Evolutionary conservation across 2,797 vertebrate genomes (phyloP), one percentile per base, ranked within the genome.

Genomic region (Cynodonichthys magdalenae): DNA sequence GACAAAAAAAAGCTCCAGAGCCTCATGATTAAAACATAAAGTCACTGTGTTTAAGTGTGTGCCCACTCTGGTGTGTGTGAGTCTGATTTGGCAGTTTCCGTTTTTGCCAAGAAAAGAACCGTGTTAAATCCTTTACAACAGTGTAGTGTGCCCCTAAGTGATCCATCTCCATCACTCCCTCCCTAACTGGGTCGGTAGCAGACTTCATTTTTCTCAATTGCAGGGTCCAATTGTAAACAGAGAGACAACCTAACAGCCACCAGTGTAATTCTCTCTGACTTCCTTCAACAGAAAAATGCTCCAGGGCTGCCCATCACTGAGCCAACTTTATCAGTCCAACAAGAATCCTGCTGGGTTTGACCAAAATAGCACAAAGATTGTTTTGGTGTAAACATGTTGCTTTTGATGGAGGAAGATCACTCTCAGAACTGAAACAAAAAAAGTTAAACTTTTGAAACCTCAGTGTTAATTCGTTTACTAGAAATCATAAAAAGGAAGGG

Each of bases 21-120:
- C 52, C 73, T 80, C 66, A 84, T 83, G 75, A 82, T 63, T 87
- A 76, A 87, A 79, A 84, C 74, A 83, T 86, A 71, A 71, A 66
- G 45, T 59, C 69, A 48, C 31, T 63, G 36, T 53, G 69, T 70
- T 55, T 60, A 78, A 71, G 59, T 63, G 56, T 73, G 55, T 59
- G 51, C 14, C 44, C 54, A 59, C 79, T 66, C 28, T 46, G 11
- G 14, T 58, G 39, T 29, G 18, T 47, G 51, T 34, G 27, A 44
- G 66, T 75, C 55, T 64, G 53, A 72, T 76, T 68, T 9, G 18
- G 55, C 54, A 31, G 45, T 75, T 83, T 78, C 74, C 59, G 6
- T 73, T 79, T 79, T 39, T 78, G 56, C 59, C 56, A 52, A 78
- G 77, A 80, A 77, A 77, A 60, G 63, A 80, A 75, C 61, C 56